These are phyloP conservation scores for Rhinoderma darwinii DNA, from an alignment of 2,113 vertebrate genomes.

Conservation along the genomic window DNA sequence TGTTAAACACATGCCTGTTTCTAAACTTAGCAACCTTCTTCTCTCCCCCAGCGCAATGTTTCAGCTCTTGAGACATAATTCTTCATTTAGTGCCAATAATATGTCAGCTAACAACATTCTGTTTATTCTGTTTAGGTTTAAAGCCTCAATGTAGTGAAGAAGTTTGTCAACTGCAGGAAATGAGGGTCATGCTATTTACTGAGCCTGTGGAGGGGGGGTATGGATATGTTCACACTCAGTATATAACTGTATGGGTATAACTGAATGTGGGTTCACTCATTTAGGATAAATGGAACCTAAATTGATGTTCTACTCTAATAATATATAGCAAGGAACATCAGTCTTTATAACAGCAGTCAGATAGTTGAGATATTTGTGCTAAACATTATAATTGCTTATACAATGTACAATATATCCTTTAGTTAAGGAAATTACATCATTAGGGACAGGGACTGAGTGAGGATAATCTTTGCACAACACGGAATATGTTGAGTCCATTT, in stretches of 20 bases:
- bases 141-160: conserved; percentile 57
- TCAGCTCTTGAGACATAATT: conserved; percentile 65
- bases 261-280: not conserved
- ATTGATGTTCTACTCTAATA: not conserved
- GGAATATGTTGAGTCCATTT: no score
- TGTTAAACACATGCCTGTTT: conserved; percentile 59
- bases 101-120: conserved; percentile 67
- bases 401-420: no score
- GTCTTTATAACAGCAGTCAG: no score
- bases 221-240: not conserved
- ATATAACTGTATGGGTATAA: not conserved
- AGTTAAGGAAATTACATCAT: no score
- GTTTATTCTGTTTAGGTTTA: conserved; percentile 55
- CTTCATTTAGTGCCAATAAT: conserved; percentile 44
- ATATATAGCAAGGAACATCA: no score
- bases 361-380: no score
- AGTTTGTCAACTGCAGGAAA: conserved; percentile 33
- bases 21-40: conserved; percentile 68
- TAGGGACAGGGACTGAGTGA: no score
- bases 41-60: conserved; percentile 62
- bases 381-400: no score
- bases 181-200: not conserved
- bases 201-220: not conserved
- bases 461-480: no score
- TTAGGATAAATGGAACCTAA: not conserved